Evolutionary conservation across 1,140 invertebrate genomes (phyloP).

Genomic region (Trichoplusia ni): DNA sequence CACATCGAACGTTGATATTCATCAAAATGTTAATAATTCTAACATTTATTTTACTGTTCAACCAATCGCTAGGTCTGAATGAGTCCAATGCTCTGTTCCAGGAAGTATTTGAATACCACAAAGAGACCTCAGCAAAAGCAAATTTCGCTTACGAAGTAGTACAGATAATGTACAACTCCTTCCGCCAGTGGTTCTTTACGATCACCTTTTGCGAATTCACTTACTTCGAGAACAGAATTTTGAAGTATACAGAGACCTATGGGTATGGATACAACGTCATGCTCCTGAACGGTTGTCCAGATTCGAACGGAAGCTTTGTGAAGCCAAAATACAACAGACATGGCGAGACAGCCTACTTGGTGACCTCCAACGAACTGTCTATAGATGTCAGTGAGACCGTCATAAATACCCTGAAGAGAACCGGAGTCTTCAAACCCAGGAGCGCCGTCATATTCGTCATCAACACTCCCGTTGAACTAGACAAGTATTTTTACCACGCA

Average conservation of each 20-base stretch:
- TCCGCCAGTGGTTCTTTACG: slow-evolving; percentile 72
- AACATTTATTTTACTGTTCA: slow-evolving; percentile 36
- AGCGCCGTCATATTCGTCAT: slow-evolving; percentile 70
- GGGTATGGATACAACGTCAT: slow-evolving; percentile 67
- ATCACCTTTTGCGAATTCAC: slow-evolving; percentile 74
- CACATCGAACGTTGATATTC: slow-evolving; percentile 31
- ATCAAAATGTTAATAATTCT: slow-evolving; percentile 53
- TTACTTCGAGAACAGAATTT: slow-evolving; percentile 72
- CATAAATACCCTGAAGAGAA: slow-evolving; percentile 60
- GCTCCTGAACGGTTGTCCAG: slow-evolving; percentile 65
- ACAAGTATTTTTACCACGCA: slow-evolving; percentile 61
- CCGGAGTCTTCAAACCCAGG: slow-evolving; percentile 73
- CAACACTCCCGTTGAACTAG: slow-evolving; percentile 54
- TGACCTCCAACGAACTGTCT: slow-evolving; percentile 60
- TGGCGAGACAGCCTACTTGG: slow-evolving; percentile 68
- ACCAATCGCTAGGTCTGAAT: slow-evolving; percentile 34
- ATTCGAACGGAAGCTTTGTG: slow-evolving; percentile 52
- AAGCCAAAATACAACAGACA: slow-evolving; percentile 67
- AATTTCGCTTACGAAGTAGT: slow-evolving; percentile 64
- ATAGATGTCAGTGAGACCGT: slow-evolving; percentile 59
- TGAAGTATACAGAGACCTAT: slow-evolving; percentile 70
- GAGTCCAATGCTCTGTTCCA: slow-evolving; percentile 44
- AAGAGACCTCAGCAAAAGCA: slow-evolving; percentile 56
- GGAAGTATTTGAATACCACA: slow-evolving; percentile 60
- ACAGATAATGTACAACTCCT: slow-evolving; percentile 70